Evolutionary conservation across 2,113 vertebrate species (phyloP).

Genomic region (Mystacornis crossleyi): DNA sequence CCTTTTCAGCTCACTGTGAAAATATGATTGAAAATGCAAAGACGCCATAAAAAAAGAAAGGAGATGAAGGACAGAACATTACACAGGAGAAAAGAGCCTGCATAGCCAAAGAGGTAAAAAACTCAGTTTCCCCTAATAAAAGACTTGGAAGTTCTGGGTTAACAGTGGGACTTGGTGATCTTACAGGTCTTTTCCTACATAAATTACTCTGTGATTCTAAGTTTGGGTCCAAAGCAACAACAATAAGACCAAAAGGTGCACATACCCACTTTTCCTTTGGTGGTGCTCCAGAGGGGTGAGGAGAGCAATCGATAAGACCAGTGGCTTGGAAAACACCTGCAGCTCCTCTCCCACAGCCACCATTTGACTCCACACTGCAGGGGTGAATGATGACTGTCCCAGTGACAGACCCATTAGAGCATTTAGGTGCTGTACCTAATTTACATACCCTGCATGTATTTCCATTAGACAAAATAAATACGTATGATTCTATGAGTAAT

Average conservation of each 20-base stretch:
- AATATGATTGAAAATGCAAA: conserved; percentile 32
- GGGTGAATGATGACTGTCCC: neutral
- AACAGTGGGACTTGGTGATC: neutral
- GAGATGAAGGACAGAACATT: neutral
- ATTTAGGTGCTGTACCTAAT: neutral
- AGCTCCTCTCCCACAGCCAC: neutral
- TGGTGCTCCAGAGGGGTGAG: neutral
- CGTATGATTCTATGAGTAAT: neutral
- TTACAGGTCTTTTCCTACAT: neutral
- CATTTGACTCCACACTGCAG: neutral
- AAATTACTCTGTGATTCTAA: neutral
- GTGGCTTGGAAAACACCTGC: neutral
- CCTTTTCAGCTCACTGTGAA: conserved; percentile 14
- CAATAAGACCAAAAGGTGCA: neutral
- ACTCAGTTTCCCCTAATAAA: neutral
- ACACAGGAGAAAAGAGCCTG: neutral
- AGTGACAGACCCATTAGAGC: neutral
- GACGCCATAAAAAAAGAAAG: neutral
- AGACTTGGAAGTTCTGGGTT: neutral
- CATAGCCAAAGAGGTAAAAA: neutral
- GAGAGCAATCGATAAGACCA: neutral
- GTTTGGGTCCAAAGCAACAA: neutral
- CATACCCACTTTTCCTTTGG: neutral
- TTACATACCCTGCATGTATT: neutral
- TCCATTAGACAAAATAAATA: neutral